A percentile compares a stretch with the other conserved stretches of the same genome.
These are phyloP conservation scores for Mechanitis messenoides DNA, from an alignment of 2,888 invertebrate species.

Conservation along the genomic window DNA sequence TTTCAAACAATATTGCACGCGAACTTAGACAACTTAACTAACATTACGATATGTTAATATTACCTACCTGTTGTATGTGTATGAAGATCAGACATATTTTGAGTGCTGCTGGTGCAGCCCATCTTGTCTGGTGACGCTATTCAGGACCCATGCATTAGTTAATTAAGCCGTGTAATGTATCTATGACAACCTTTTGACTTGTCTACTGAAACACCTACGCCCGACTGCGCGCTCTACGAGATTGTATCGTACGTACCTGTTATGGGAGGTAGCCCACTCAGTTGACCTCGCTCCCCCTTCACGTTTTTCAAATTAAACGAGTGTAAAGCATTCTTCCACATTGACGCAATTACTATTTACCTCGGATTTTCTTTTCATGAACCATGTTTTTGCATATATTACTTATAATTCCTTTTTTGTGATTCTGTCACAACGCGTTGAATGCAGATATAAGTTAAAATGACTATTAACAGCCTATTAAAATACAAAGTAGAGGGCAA, in stretches of 20 bases:
- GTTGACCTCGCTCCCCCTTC: conserved; percentile 75
- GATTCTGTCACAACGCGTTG: conserved; percentile 16
- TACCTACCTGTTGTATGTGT: conserved; percentile 47
- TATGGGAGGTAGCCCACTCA: conserved; percentile 67
- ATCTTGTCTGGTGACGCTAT: conserved; percentile 45
- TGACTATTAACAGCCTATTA: conserved; percentile 16
- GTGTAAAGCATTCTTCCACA: conserved; percentile 46
- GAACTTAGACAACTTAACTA: conserved; percentile 10
- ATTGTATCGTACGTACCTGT: conserved; percentile 69
- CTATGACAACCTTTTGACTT: conserved; percentile 40
- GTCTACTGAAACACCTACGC: conserved; percentile 49
- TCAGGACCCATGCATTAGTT: conserved; percentile 28
- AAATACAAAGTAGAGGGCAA: conserved; percentile 22
- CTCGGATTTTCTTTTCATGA: conserved; percentile 38
- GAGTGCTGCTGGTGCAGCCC: conserved; percentile 71
- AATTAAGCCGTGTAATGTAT: conserved; percentile 17
- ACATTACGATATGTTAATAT: conserved; percentile 1
- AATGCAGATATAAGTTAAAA: conserved; percentile 11
- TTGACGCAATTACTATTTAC: conserved; percentile 62
- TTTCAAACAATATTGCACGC: conserved; percentile 9
- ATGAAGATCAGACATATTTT: conserved; percentile 47
- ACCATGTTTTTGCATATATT: conserved; percentile 14
- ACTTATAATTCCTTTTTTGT: conserved; percentile 13
- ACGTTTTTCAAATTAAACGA: conserved; percentile 73
- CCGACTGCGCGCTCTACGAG: conserved; percentile 54